A percentile compares a stretch with the other conserved stretches of the same genome.
These are phyloP conservation scores for Psephotus haematonotus DNA, from an alignment of 2,113 vertebrate genomes.

Conservation along the genomic window DNA sequence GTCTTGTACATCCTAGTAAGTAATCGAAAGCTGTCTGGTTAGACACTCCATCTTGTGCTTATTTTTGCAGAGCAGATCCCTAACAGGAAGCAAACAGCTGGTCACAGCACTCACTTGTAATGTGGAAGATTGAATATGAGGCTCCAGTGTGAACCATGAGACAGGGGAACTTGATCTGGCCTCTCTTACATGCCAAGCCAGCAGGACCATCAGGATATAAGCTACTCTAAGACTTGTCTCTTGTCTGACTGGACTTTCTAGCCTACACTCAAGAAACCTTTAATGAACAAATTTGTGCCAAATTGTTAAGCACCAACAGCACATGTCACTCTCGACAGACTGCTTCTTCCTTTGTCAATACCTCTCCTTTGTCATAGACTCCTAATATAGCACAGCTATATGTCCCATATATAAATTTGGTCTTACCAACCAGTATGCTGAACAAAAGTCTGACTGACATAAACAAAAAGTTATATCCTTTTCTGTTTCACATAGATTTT, in stretches of 20 bases:
- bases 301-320: neutral
- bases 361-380: neutral
- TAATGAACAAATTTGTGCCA: neutral
- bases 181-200: neutral
- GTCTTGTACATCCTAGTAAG: neutral
- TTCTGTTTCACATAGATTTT: constrained; percentile 53
- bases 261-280: neutral
- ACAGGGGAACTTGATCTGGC: neutral
- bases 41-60: neutral
- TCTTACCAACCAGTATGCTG: neutral
- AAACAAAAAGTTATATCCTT: constrained; percentile 59
- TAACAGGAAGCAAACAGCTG: neutral
- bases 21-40: neutral
- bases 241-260: neutral
- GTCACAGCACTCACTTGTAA: neutral
- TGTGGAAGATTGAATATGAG: neutral
- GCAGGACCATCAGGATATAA: neutral
- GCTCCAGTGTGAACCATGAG: rapidly evolving
- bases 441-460: constrained; percentile 55
- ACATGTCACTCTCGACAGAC: neutral
- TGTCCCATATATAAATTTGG: neutral
- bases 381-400: neutral
- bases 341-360: neutral
- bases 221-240: neutral
- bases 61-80: neutral